Evolutionary conservation across 2,113 vertebrate species (phyloP), one percentile per base, ranked within the genome.

Genomic region (Cyphomyrus plagiostoma): DNA sequence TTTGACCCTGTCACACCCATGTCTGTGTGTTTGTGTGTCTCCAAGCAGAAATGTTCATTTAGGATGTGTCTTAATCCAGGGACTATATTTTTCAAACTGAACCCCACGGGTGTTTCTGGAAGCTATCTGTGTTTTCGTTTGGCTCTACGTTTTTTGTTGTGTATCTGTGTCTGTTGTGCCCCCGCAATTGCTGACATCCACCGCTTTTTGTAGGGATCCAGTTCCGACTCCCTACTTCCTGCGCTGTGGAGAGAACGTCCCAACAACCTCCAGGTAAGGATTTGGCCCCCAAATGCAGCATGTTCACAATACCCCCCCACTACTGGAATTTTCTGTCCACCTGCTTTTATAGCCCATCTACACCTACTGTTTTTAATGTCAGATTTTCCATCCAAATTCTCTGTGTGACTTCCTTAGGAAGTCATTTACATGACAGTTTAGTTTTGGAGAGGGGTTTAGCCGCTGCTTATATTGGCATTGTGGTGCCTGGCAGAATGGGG

Each of bases 141-240:
- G 87, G 15, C 8, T 88, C 17, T 21, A 45, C 21, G 17, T 48
- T 58, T 17, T 48, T 62, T 3, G 35, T 35, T 39, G 8, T 35
- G 39, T n/a, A 39, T 15, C 42, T 45, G 87, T 45, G 15, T 26
- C 17, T 66, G 21, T 26, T 5, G 82, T 48, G 39, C 45, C 42
- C 45, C 82, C 87, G 35, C 89, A 90, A 94, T 94, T 93, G 90
- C 94, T 93, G 89, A 86, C 93, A 90, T 92, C 92, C 89, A 93
- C 90, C 90, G 17, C 93, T 94, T 90, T 88, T 94, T 95, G 88
- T 94, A 96, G 95, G 96, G 88, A 95, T 96, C 95, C 95, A 96
- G 95, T 96, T 96, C 92, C 94, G 95, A 92, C 95, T 96, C 86
- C 95, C 95, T 82, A 95, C 95, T 58, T 93, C 94, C 90, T 94